Evolutionary conservation across 2,888 invertebrate species (phyloP).

Genomic region (Idaea straminata): DNA sequence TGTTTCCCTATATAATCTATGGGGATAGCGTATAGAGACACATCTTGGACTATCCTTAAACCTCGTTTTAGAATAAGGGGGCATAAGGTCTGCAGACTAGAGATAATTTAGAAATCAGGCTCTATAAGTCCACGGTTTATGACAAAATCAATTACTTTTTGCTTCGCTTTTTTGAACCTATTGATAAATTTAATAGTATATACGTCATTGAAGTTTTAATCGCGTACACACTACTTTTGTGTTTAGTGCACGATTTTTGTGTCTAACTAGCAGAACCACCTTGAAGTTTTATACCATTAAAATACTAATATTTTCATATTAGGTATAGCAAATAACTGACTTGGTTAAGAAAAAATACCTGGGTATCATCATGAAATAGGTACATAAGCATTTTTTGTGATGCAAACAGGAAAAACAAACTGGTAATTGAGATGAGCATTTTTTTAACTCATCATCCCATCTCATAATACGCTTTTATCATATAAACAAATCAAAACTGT

Average conservation of each 20-base stretch:
- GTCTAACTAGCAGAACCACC: neutral
- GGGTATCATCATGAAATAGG: neutral
- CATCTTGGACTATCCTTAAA: no score
- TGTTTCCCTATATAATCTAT: no score
- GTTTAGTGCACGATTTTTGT: neutral
- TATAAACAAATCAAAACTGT: neutral
- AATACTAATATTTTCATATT: neutral
- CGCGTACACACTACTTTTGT: neutral
- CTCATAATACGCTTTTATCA: neutral
- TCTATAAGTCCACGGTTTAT: no score
- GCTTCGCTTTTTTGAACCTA: no score
- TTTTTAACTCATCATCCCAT: neutral
- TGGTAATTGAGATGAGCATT: neutral
- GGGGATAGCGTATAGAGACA: no score
- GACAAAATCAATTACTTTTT: no score
- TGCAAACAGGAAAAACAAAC: neutral
- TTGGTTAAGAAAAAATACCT: neutral
- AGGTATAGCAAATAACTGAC: neutral
- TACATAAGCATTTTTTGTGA: neutral
- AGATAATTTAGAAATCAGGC: no score
- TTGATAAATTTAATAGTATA: neutral
- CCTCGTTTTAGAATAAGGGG: no score
- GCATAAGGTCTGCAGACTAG: no score
- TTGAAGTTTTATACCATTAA: neutral
- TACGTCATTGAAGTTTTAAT: neutral